Percentiles rank a stretch among this genome's conserved stretches.
Evolutionary conservation across 2,797 vertebrate genomes (phyloP).

Genomic region (Oryzias dopingdopingensis): DNA sequence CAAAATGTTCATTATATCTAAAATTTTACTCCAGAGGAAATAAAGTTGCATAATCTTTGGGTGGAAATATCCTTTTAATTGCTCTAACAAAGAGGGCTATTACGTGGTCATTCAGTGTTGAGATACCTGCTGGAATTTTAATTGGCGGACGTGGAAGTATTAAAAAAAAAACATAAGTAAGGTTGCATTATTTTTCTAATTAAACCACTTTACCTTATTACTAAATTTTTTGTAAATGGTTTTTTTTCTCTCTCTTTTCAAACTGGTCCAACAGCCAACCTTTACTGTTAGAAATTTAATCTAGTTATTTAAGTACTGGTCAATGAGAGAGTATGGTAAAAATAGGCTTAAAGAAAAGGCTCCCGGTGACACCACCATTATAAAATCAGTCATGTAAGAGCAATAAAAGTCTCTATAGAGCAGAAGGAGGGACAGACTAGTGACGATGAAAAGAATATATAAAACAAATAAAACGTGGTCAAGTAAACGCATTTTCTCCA

Average conservation of each 20-base stretch:
- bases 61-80: conserved; percentile 22
- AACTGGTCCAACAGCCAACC: background rate
- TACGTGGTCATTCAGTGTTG: conserved; percentile 4
- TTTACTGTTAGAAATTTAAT: background rate
- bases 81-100: conserved; percentile 11
- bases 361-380: background rate
- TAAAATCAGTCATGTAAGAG: background rate
- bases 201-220: background rate
- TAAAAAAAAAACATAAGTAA: conserved; percentile 3
- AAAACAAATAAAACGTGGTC: background rate
- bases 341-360: background rate
- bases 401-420: background rate
- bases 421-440: background rate
- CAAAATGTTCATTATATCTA: conserved; percentile 5
- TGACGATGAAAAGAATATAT: background rate
- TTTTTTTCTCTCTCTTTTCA: background rate
- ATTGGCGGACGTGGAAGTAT: conserved; percentile 7
- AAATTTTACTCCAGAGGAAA: conserved; percentile 17
- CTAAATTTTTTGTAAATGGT: background rate
- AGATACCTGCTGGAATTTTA: conserved; percentile 22
- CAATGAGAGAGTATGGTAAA: conserved; percentile 4
- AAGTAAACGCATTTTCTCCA: background rate
- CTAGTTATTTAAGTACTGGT: background rate
- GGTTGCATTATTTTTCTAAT: conserved; percentile 1
- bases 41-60: background rate